phyloP scores from a whole-genome alignment of 1,140 invertebrate genomes.

The Sitophilus oryzae region DNA sequence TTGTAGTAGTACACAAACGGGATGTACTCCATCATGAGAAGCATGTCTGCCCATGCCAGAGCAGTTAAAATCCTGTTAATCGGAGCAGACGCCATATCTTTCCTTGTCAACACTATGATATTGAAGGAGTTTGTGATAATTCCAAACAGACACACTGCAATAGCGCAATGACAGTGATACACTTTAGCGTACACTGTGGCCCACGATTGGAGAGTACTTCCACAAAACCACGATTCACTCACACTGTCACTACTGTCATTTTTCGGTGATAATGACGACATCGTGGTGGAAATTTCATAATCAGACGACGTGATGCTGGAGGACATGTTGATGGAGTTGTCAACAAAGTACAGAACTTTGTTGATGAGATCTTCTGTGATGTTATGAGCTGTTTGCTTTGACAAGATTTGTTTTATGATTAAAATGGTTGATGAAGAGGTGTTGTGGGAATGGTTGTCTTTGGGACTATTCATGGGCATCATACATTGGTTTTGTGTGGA shows the following conservation, averaged over 20 bases:
- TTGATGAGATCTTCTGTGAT: background rate
- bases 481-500: too few relatives aligned
- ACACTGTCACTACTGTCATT: background rate
- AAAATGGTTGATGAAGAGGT: too few relatives aligned
- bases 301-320: too few relatives aligned
- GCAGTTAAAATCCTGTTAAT: conserved; percentile 78
- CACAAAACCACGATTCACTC: conserved; percentile 8
- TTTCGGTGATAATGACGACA: too few relatives aligned
- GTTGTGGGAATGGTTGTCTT: too few relatives aligned
- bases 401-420: background rate
- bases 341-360: background rate
- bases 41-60: conserved; percentile 75
- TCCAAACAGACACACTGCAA: conserved; percentile 79
- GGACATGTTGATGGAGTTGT: background rate
- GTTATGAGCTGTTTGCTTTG: background rate
- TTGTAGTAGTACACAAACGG: conserved; percentile 75
- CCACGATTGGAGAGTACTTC: conserved; percentile 12
- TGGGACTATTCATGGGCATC: too few relatives aligned
- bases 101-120: conserved; percentile 79
- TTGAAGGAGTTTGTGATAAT: conserved; percentile 85
- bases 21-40: conserved; percentile 83
- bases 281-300: too few relatives aligned
- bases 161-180: conserved; percentile 59
- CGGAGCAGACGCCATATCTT: conserved; percentile 71
- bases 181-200: conserved; percentile 22